Base-by-base conservation (phyloP, 2,113 vertebrate species). In the Furnarius figulus region DNA sequence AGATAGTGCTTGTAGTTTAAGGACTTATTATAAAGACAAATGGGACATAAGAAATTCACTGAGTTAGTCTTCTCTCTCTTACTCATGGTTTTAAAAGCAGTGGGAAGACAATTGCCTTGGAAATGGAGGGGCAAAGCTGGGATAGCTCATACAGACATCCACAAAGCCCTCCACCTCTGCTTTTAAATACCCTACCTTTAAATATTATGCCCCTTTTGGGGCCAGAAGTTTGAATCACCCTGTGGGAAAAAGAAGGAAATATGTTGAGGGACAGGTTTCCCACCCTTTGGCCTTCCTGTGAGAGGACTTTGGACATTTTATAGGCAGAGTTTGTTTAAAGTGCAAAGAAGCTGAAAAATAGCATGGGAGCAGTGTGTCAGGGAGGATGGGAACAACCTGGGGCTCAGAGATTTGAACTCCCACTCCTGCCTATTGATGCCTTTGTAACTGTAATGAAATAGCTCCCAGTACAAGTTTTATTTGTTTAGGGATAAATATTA, bases 391-490 rank as follows among this genome's bases (percentile, higher is more conserved):
- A 91, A 67, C 42, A 80, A 53, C 75, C 46, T 55, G 72, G 56
- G 58, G 80, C 71, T 84, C 2, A 1, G 80, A 73, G 68, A 86
- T 71, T 61, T n/a, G 85, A 75, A 75, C 47, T 74, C 59, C 81
- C 42, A 65, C 55, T 93, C 49, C 74, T 65, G 61, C 39, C 44
- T 47, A 4, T 52, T 63, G n/a, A 25, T 91, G 89, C 49, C 37
- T 83, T 47, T 80, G 55, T 80, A 84, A 80, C 72, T 46, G 78
- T 55, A 87, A 88, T 47, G 59, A 92, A 88, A 97, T 53, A 94
- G 52, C 65, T 90, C 65, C 33, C 63, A 67, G 58, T 50, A 83
- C 22, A 37, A 78, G 52, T 55, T 95, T 93, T 75, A 40, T 84
- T 65, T 83, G 61, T 37, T 95, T 72, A 44, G 90, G 87, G 83